Percentiles rank a stretch among this genome's conserved stretches.
phyloP scores from a whole-genome alignment of 2,797 vertebrate species.

The Pampus argenteus region DNA sequence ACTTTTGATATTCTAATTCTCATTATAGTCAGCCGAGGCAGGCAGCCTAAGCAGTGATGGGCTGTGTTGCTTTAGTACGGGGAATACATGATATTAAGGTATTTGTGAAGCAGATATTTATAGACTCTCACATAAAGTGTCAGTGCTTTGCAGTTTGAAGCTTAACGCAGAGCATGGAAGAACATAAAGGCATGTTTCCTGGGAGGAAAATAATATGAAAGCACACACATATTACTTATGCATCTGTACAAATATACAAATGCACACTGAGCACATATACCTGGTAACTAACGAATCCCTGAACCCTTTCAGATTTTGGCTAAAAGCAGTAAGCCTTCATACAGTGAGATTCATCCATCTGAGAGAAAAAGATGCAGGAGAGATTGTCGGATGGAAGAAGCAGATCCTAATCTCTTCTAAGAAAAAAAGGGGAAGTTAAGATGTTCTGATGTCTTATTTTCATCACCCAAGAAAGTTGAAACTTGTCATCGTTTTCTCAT shows the following conservation, averaged over 20 bases:
- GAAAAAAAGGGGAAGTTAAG: conserved; percentile 37
- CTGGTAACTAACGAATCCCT: conserved; percentile 51
- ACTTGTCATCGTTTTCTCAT: not conserved
- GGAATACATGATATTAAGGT: conserved; percentile 19
- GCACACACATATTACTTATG: not conserved
- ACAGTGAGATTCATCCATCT: not conserved
- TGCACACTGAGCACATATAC: conserved; percentile 2
- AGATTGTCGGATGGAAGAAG: conserved; percentile 8
- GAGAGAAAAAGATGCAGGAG: conserved; percentile 12
- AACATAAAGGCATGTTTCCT: conserved; percentile 14
- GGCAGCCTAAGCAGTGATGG: conserved; percentile 21
- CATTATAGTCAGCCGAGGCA: conserved; percentile 37
- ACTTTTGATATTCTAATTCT: conserved; percentile 64
- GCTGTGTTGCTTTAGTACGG: conserved; percentile 23
- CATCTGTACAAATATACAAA: conserved; percentile 1
- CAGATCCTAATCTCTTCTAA: conserved; percentile 17
- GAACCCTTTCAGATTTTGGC: conserved; percentile 5
- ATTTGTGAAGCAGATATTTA: conserved; percentile 30
- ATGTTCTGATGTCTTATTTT: not conserved
- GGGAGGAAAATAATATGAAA: conserved; percentile 6
- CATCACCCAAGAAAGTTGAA: not conserved
- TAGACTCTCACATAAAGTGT: conserved; percentile 20
- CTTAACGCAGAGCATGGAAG: not conserved
- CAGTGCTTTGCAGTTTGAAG: conserved; percentile 1
- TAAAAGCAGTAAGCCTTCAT: conserved; percentile 15